Base-by-base conservation (phyloP, 37 sponge, comb jelly and placozoan species). In the Chondrosia reniformis region DNA sequence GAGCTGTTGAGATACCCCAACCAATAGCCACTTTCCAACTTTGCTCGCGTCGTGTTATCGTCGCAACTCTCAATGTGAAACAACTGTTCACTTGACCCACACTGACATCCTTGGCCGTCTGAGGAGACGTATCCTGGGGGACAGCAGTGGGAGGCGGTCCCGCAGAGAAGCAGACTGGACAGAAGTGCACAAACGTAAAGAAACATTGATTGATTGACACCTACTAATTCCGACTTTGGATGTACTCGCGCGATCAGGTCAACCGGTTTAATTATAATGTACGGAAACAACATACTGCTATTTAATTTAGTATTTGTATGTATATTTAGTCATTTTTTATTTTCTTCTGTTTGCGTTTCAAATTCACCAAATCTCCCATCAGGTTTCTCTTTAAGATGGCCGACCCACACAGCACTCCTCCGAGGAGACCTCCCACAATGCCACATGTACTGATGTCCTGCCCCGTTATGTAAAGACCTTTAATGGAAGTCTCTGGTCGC, bases 401-500 rank as follows among this genome's bases (percentile, higher is more conserved):
- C 19, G 88, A 87, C 39, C 89, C 85, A 76, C 78, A 80, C 34
- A 92, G 27, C 44, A 92, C 71, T 0, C 97, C 91, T 44, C 94
- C 93, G 31, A 67, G 46, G 80, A 96, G 74, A 42, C 91, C 91
- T 3, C 93, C 93, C 38, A 80, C 45, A 40, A 93, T 89, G 30
- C 97, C 97, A 83, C 91, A 89, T 12, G 55, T 63, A 17, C 84
- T 40, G 33, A 87, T 80, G 54, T 96, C 97, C 81, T 96, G 97
- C 3, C 97, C 97, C 24, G 94, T 90, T 64, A 96, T 79, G 74
- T 77, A 93, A 32, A 96, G 76, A 0, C 97, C 97, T 56, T 84
- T 75, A 15, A 93, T 34, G 0, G 81, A 80, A 1, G 88, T 87
- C 41, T 87, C 84, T 8, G 94, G 89, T 0, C 91, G 87, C 22